phyloP scores from a whole-genome alignment of 2,888 invertebrate genomes.

The Alloscopus bannaensis region DNA sequence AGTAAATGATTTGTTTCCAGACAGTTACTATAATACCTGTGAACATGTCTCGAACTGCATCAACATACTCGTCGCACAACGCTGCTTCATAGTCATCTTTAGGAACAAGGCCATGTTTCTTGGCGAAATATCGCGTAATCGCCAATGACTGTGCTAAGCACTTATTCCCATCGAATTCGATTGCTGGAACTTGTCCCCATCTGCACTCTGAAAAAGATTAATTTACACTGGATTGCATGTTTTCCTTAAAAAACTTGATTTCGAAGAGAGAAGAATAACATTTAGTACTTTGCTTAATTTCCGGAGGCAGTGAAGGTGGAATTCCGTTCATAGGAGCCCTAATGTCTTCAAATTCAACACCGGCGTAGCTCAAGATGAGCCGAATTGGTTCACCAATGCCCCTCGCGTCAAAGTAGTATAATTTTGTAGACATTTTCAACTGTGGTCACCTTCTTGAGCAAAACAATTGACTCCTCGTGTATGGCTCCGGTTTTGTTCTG shows the following conservation, averaged over 20 bases:
- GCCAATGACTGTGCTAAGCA: constrained; percentile 78
- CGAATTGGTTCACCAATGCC: constrained; percentile 76
- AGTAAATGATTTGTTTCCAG: neutral
- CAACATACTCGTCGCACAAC: constrained; percentile 79
- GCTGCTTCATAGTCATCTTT: constrained; percentile 78
- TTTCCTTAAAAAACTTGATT: neutral
- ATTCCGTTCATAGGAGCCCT: constrained; percentile 60
- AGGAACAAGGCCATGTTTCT: constrained; percentile 78
- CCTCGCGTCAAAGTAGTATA: constrained; percentile 76
- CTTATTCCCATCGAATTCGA: constrained; percentile 79
- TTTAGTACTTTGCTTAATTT: constrained; percentile 43
- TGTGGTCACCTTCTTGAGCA: neutral
- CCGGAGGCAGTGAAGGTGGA: constrained; percentile 56
- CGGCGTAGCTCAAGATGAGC: constrained; percentile 75
- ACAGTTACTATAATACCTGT: neutral
- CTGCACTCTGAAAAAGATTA: constrained; percentile 54
- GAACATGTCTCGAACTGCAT: constrained; percentile 77
- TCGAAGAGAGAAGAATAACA: neutral
- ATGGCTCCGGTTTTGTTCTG: too few species aligned
- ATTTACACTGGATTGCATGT: neutral
- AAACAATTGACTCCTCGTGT: too few species aligned
- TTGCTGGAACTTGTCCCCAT: constrained; percentile 76
- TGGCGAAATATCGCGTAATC: constrained; percentile 79
- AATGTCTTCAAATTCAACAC: constrained; percentile 76
- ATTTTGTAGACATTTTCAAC: constrained; percentile 73